Base-by-base conservation (phyloP, 2,113 vertebrate genomes). In the Pachyramphus minor region DNA sequence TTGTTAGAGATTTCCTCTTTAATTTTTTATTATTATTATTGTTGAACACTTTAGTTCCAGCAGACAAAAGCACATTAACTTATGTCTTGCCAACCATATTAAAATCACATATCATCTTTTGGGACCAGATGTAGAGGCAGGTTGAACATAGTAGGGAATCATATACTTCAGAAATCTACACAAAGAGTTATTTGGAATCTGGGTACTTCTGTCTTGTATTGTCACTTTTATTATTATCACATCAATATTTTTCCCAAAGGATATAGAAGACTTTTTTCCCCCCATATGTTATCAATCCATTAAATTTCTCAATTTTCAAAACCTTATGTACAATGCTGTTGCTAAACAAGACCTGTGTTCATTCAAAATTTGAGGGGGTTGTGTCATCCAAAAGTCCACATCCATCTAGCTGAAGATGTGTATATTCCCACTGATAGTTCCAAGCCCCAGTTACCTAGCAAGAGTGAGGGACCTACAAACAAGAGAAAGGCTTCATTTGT, bases 61-160 rank as follows among this genome's bases (percentile, higher is more conserved):
- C 35, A 82, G 79, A 88, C 55, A 90, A 95, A 94, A 95, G 82
- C 33, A n/a, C 93, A 95, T 88, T 94, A 85, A 41, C 45, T 90
- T 86, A 42, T n/a, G 66, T 80, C 41, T 94, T 66, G 77, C 56
- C 17, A 95, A 55, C 47, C 41, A 87, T 75, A 97, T 97, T 96
- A 94, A 96, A 93, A 73, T 67, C 83, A 63, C 78, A 91, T 90
- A 95, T 91, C 91, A 93, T 59, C 55, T 76, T 93, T 67, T n/a
- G 69, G 42, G 55, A 87, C 74, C 94, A 97, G 88, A 81, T 84
- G 92, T 56, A 90, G 45, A 81, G 49, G 55, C 84, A 96, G 59
- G 94, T 49, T 92, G 50, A 92, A 93, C 52, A 33, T 95, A 82
- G 73, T 53, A 18, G 58, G 35, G 22, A 95, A 50, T 74, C 37